Evolutionary conservation across 2,797 vertebrate genomes (phyloP), one percentile per base, ranked within the genome.

Genomic region (Sebastes paucispinis): DNA sequence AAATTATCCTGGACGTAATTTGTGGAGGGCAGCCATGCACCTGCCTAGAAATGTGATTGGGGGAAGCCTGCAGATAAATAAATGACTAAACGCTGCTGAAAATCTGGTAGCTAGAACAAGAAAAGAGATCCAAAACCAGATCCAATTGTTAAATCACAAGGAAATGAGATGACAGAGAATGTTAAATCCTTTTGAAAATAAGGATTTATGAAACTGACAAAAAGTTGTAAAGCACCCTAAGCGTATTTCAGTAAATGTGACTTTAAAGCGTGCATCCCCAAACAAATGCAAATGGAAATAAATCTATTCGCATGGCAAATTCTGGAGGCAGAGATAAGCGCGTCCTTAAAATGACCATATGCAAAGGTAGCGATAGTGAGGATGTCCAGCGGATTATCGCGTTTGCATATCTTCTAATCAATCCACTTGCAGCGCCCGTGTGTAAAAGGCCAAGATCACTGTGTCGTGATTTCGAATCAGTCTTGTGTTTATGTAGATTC

Each of bases 1-100:
- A 96, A 95, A 96, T 97, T 95, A 97, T 95, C 93, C 93, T 84
- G 88, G 92, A 91, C 85, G 88, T 95, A 95, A 95, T 95, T 94
- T 93, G 87, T 89, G 88, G 93, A 92, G 93, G 95, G 92, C 93
- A 85, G 81, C 91, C 43, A 29, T 94, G 93, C 93, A 96, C 92
- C 95, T 96, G 94, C 91, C 91, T 87, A 82, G 88, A 87, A 93
- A 94, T 86, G 87, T 84, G 87, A 93, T 88, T 84, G 91, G 91
- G 80, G 87, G 70, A 93, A 89, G 85, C 83, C 85, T 88, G 88
- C 80, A 81, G 85, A 88, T 82, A 90, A 94, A 92, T 89, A 92
- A 93, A 77, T 85, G 75, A 84, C 89, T 86, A 52, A 88, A 90
- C 75, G 70, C 78, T 67, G 79, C 81, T 73, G 83, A 85, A 92